Percentiles rank a stretch among this genome's conserved stretches.
Conservation (phyloP, 1,140 invertebrate species). For the Asobara japonica region DNA sequence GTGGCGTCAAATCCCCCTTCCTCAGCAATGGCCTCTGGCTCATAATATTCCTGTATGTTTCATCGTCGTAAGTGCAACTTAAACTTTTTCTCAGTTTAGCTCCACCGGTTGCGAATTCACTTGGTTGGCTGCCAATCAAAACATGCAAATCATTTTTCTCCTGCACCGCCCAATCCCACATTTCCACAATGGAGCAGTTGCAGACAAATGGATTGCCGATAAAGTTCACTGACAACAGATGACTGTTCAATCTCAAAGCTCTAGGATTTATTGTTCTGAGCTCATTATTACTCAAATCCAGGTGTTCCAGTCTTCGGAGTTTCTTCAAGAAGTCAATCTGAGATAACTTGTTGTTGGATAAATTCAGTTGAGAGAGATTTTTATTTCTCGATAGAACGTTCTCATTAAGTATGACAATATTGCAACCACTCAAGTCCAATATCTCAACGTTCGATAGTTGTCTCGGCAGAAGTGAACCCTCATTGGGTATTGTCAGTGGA, state of each 20-base stretch:
- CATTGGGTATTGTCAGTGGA: constrained; percentile 70
- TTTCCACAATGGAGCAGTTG: constrained; percentile 75
- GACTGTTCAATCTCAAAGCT: constrained; percentile 68
- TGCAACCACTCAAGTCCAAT: constrained; percentile 75
- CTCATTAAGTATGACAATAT: constrained; percentile 70
- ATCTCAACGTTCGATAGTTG: constrained; percentile 73
- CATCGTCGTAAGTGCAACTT: constrained; percentile 73
- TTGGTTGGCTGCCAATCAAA: constrained; percentile 70
- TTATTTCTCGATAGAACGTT: constrained; percentile 71
- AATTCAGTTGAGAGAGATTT: constrained; percentile 73
- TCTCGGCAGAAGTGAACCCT: constrained; percentile 71
- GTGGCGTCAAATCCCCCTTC: constrained; percentile 68
- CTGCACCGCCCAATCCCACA: constrained; percentile 78
- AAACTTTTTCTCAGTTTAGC: constrained; percentile 74
- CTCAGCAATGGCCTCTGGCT: constrained; percentile 69
- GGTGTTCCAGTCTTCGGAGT: constrained; percentile 70
- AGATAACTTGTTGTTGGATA: constrained; percentile 71
- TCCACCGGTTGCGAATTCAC: constrained; percentile 64
- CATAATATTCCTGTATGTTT: constrained; percentile 66
- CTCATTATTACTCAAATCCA: constrained; percentile 75
- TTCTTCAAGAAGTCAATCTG: constrained; percentile 70
- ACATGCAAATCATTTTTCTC: constrained; percentile 74
- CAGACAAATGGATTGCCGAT: constrained; percentile 77
- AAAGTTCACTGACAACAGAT: constrained; percentile 70
- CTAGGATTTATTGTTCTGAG: constrained; percentile 69